Percentiles rank a stretch among this genome's conserved stretches.
These are phyloP conservation scores for Albula glossodonta DNA, from an alignment of 2,113 vertebrate species.

Conservation along the genomic window DNA sequence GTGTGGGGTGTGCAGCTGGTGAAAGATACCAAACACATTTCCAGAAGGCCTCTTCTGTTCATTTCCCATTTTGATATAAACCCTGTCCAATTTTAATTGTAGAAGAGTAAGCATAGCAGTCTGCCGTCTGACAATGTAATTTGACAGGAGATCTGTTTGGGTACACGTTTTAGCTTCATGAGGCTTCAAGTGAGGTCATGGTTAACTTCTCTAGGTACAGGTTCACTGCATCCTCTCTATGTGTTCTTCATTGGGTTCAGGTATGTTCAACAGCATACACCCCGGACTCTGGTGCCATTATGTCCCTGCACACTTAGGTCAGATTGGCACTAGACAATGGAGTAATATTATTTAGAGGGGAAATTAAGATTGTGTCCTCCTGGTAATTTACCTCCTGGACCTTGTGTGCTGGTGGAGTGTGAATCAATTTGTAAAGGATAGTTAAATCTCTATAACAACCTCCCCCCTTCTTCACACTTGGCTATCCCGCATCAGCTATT, in stretches of 20 bases:
- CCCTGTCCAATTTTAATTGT: background rate
- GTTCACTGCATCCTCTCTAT: conserved; percentile 10
- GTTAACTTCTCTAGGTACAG: background rate
- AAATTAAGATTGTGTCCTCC: conserved; percentile 76
- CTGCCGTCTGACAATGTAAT: background rate
- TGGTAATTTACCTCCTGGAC: conserved; percentile 77
- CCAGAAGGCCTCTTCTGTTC: background rate
- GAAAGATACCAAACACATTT: background rate
- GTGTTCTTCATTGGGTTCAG: background rate
- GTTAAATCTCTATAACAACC: conserved; percentile 80
- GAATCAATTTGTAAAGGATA: conserved; percentile 80
- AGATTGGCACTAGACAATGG: conserved; percentile 59
- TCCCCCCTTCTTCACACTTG: conserved; percentile 73
- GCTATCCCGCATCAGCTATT: conserved; percentile 71
- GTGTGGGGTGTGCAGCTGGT: background rate
- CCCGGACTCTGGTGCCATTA: conserved; percentile 48
- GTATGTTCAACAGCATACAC: conserved; percentile 23
- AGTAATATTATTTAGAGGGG: conserved; percentile 60
- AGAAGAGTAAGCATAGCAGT: background rate
- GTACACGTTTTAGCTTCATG: background rate
- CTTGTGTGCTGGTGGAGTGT: conserved; percentile 73
- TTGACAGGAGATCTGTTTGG: background rate
- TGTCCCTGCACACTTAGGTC: conserved; percentile 24
- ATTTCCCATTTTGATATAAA: background rate
- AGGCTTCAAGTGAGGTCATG: background rate